These are phyloP conservation scores for Calliopum simillimum DNA, from an alignment of 2,888 invertebrate species.

Conservation along the genomic window DNA sequence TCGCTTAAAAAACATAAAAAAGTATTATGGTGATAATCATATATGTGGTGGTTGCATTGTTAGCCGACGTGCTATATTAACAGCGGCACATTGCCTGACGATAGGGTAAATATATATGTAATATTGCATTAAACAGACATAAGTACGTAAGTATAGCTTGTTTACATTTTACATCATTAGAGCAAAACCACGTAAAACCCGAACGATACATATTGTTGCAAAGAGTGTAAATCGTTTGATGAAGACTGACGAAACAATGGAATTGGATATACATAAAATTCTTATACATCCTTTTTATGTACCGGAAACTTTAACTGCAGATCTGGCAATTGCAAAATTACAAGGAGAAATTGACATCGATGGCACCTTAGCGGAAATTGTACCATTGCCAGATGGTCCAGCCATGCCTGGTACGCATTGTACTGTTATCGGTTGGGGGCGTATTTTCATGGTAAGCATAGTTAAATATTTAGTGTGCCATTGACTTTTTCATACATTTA, in stretches of 20 bases:
- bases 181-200: neutral
- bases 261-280: conserved; percentile 19
- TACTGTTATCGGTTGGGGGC: conserved; percentile 53
- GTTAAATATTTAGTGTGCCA: too few species aligned
- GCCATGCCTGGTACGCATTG: conserved; percentile 38
- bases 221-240: conserved; percentile 31
- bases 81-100: conserved; percentile 23
- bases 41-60: conserved; percentile 20
- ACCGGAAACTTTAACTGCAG: neutral
- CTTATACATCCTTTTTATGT: neutral
- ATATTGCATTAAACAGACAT: too few species aligned
- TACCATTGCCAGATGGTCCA: conserved; percentile 12
- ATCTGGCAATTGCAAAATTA: conserved; percentile 28
- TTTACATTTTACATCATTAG: too few species aligned
- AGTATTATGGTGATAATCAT: conserved; percentile 33
- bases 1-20: neutral
- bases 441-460: conserved; percentile 47
- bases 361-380: neutral
- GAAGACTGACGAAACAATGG: neutral
- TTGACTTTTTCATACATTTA: too few species aligned
- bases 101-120: neutral
- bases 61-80: neutral
- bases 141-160: neutral
- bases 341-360: conserved; percentile 16
- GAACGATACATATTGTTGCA: conserved; percentile 13